phyloP scores from a whole-genome alignment of 2,888 invertebrate genomes.

The Hypolimnas misippus region DNA sequence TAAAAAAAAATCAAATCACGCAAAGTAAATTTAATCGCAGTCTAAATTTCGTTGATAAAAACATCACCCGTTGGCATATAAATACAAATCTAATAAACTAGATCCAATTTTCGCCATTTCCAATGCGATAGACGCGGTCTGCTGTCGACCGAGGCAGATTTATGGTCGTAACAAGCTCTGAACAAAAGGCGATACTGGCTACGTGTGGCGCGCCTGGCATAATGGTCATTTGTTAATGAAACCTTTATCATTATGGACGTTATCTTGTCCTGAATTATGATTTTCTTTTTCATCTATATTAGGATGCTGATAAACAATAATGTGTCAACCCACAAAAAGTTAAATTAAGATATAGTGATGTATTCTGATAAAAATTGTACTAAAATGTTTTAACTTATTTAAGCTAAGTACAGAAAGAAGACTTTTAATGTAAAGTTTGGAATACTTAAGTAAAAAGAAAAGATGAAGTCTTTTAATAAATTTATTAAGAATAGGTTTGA shows the following conservation, averaged over 20 bases:
- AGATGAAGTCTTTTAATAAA: too few relatives aligned
- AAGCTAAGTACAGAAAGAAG: too few relatives aligned
- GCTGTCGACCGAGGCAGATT: slow-evolving; percentile 15
- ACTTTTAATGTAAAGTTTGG: too few relatives aligned
- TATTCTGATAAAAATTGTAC: too few relatives aligned
- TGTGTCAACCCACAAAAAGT: too few relatives aligned
- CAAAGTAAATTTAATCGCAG: too few relatives aligned
- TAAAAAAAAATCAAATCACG: too few relatives aligned
- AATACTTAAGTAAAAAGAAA: too few relatives aligned
- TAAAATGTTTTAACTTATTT: too few relatives aligned
- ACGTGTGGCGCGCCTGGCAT: slow-evolving; percentile 8
- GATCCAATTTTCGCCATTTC: slow-evolving; percentile 7
- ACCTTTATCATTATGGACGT: slow-evolving; percentile 4
- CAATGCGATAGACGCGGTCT: slow-evolving; percentile 8
- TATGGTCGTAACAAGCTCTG: slow-evolving; percentile 1
- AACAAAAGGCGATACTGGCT: slow-evolving; percentile 15
- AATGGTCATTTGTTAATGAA: slow-evolving; percentile 13
- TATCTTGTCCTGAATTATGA: not conserved
- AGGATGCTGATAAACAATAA: not conserved
- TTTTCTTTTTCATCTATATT: not conserved
- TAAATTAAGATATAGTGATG: too few relatives aligned
- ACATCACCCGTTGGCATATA: not conserved
- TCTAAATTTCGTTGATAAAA: not conserved
- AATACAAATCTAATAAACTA: not conserved
- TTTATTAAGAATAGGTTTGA: too few relatives aligned